phyloP scores from a whole-genome alignment of 2,113 vertebrate genomes.

The Noctilio leporinus region DNA sequence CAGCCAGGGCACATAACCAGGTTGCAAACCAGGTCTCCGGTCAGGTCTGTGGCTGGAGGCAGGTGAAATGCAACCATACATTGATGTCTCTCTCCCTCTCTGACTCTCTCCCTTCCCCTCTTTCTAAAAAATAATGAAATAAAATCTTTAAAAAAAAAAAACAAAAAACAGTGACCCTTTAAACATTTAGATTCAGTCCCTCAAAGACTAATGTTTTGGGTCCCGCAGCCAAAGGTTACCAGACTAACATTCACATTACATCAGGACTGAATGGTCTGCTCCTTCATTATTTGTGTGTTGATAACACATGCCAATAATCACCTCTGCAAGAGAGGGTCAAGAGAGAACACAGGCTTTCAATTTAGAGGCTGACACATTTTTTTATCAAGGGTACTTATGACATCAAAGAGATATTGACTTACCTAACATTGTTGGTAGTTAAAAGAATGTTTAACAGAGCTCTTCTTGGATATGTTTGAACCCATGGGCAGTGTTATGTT shows the following conservation, averaged over 20 bases:
- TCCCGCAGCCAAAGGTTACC: neutral
- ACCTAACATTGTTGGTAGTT: neutral
- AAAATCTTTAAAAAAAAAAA: too few species aligned
- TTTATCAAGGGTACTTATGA: neutral
- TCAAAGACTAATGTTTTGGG: neutral
- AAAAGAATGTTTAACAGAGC: neutral
- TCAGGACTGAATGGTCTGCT: neutral
- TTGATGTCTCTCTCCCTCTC: too few species aligned
- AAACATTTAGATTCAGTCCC: constrained; percentile 8
- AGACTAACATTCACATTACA: neutral
- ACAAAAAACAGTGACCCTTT: neutral
- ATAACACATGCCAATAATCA: neutral
- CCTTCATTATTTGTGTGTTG: neutral
- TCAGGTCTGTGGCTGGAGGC: too few species aligned
- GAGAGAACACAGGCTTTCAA: neutral
- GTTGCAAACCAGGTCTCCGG: too few species aligned
- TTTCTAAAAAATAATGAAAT: too few species aligned
- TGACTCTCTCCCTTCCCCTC: too few species aligned
- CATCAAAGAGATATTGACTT: constrained; percentile 9
- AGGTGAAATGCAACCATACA: too few species aligned
- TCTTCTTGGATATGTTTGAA: neutral
- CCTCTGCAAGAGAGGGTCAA: neutral
- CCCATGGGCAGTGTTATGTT: neutral
- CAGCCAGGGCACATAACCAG: too few species aligned
- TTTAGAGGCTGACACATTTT: neutral